phyloP scores from a whole-genome alignment of 1,140 invertebrate genomes.

The Pectinophora gossypiella region DNA sequence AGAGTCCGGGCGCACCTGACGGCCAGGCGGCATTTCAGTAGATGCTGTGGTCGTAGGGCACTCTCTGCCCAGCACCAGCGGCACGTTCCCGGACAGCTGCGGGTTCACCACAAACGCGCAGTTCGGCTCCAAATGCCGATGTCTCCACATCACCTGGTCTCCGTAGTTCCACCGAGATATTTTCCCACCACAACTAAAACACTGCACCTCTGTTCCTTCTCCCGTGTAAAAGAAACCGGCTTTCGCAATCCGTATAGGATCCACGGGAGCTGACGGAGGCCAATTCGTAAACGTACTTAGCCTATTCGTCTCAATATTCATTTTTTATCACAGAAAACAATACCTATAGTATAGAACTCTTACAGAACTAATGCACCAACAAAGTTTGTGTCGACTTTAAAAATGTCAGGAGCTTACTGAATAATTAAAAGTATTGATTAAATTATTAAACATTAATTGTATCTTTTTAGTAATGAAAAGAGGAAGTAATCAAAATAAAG shows the following conservation, averaged over 20 bases:
- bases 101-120: conserved; percentile 85
- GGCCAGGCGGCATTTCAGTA: background rate
- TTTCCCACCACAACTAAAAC: conserved; percentile 83
- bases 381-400: too few species aligned
- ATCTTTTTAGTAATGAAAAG: background rate
- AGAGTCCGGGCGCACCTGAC: background rate
- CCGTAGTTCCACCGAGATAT: conserved; percentile 86
- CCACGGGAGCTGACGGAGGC: conserved; percentile 81
- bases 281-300: conserved; percentile 82
- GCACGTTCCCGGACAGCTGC: conserved; percentile 79
- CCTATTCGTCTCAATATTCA: conserved; percentile 83
- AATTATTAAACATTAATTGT: background rate
- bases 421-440: too few species aligned
- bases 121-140: conserved; percentile 78
- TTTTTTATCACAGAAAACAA: conserved; percentile 38
- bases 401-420: too few species aligned
- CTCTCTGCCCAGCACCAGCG: conserved; percentile 46
- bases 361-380: too few species aligned
- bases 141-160: conserved; percentile 82
- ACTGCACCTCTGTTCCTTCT: conserved; percentile 81
- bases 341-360: too few species aligned
- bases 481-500: background rate
- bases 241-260: conserved; percentile 81
- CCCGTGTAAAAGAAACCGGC: conserved; percentile 90
- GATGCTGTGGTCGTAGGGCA: conserved; percentile 18